These are phyloP conservation scores for Margarornis squamiger DNA, from an alignment of 2,797 vertebrate genomes.

Conservation along the genomic window DNA sequence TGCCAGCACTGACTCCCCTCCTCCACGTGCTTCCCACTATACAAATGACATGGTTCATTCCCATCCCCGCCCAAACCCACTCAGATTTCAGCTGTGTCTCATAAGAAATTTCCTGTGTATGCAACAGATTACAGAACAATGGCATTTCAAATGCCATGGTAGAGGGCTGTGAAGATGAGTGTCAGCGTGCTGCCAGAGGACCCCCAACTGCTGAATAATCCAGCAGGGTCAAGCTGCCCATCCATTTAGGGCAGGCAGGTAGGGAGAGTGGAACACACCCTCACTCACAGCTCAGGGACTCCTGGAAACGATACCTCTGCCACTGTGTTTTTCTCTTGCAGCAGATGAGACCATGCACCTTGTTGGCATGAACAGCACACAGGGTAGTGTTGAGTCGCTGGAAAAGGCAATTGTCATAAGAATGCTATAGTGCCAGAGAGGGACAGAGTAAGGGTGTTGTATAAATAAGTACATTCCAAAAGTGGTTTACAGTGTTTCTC, in stretches of 20 bases:
- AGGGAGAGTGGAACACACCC: not conserved
- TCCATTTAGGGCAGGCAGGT: not conserved
- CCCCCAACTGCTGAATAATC: not conserved
- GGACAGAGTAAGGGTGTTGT: not conserved
- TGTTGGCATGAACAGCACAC: accelerated
- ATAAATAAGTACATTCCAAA: not conserved
- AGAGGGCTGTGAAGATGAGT: not conserved
- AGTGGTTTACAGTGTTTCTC: not conserved
- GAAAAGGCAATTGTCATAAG: not conserved
- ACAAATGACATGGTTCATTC: not conserved
- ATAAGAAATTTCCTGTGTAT: not conserved
- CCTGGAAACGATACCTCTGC: not conserved
- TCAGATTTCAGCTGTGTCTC: not conserved
- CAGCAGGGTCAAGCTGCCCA: not conserved
- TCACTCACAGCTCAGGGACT: not conserved
- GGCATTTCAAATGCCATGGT: not conserved
- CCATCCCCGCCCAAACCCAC: not conserved
- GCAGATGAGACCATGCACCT: not conserved
- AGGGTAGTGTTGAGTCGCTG: accelerated
- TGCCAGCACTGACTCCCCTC: not conserved
- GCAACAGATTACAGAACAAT: not conserved
- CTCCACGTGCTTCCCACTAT: not conserved
- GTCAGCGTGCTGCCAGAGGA: not conserved
- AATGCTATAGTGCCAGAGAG: not conserved
- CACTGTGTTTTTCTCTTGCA: not conserved